Base-by-base conservation (phyloP, 2,888 invertebrate species). In the Zeuzera pyrina region DNA sequence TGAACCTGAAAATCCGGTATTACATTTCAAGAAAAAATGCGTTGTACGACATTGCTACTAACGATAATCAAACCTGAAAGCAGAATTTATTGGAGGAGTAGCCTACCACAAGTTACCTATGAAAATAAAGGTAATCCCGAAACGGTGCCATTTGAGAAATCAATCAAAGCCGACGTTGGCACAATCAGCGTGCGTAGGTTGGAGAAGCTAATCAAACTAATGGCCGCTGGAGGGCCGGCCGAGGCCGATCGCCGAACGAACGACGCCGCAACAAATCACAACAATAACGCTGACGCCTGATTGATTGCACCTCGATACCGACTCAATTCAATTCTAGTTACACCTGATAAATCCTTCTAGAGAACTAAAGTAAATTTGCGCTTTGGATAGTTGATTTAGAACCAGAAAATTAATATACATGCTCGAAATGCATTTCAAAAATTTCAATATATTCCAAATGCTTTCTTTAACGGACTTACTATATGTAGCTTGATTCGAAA, bases 151-250 rank as follows among this genome's bases (percentile, higher is more conserved):
- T 69, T 72, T 68, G 62, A 69, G 64, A 60, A 69, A 79, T 79
- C 74, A 76, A 79, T 79, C 78, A 74, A 67, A 71, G 69, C 57
- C 59, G 56, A 49, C 59, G 64, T 60, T 70, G 63, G 60, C 64
- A 70, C 74, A 73, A 73, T 73, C 72, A 63, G 56, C 63, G 60
- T 62, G 61, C 71, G 71, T 72, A 70, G 64, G 59, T 57, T 58
- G 67, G 65, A 68, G 70, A 68, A 73, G 77, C 74, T 77, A 77
- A 78, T 76, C 74, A 76, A 69, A 68, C 69, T 73, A 78, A 79
- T 78, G 40, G 68, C 47, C 44, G 54, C 54, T 49, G 54, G 59
- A 60, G 61, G 61, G 57, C 59, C 47, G 46, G 35, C 48, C 50
- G 49, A 52, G 42, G 43, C 38, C 42, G 39, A n/a, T n/a, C n/a